Base-by-base conservation (phyloP, 2,888 invertebrate species). In the Poecilobothrus nobilitatus region DNA sequence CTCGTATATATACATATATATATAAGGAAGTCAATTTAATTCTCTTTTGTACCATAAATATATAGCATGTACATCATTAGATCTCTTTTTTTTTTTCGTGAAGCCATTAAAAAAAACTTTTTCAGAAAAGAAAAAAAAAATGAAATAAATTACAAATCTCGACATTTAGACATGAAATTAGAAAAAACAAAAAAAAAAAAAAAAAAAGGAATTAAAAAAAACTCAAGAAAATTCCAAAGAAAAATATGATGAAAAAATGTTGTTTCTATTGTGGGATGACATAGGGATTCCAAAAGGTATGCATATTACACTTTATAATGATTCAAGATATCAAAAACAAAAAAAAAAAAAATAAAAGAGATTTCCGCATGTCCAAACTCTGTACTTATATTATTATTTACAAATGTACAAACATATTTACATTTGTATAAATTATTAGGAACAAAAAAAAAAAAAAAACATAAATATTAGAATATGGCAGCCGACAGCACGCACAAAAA, bases 331-430 rank as follows among this genome's bases (percentile, higher is more conserved):
- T 27, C 2, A n/a, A n/a, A 27, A 4, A 27, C 27, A 27, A 27
- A 27, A 27, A 27, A 27, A 27, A 2, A 27, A 27, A 2, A 27
- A 27, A 27, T 5, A 4, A 8, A 53, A 53, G 44, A 44, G 18
- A 53, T 53, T 53, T 53, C 53, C 53, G 53, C 53, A 53, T 53
- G 53, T 53, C 53, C 53, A 53, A 53, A 15, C 53, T 53, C 53
- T 18, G 9, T 37, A 37, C 37, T 37, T 37, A 8, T 10, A 5
- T 37, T 34, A 5, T 34, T 8, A 37, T 10, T 37, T 10, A 37
- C 12, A 53, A 12, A 15, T 18, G 53, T 53, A 53, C 53, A 53
- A 53, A 18, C 9, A 37, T 37, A 18, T n/a, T 53, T n/a, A 53
- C 18, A 53, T 53, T 18, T 8, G 9, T 41, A 15, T 41, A 9